Base-by-base conservation (phyloP, 2,797 vertebrate species). In the Cichlasoma orientale region DNA sequence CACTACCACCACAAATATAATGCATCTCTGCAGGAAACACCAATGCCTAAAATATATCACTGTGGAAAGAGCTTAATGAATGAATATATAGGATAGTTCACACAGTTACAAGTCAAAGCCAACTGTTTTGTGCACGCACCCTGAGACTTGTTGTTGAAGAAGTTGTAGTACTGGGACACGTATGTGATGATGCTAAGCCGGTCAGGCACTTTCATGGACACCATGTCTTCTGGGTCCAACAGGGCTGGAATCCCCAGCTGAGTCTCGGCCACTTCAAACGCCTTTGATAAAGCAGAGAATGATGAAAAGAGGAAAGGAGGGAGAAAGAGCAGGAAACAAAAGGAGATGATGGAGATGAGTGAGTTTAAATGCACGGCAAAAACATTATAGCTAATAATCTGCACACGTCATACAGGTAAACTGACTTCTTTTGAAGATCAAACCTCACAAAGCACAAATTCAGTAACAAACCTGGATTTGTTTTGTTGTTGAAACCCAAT, bases 111-210 rank as follows among this genome's bases (percentile, higher is more conserved):
- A 16, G 29, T 11, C 3, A 33, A 11, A 2, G 8, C 1, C 3
- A 29, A n/a, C 4, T 4, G 29, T 10, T 36, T 12, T 10, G n/a
- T 4, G 57, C 0, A 27, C 88, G 18, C 41, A 96, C 95, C 94
- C 52, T 95, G 93, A 55, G 94, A 93, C 85, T 95, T 96, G 89
- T 95, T 95, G 86, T 95, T 96, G 87, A 99, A 99, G 94, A 96
- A 96, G 95, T 99, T 98, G 92, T 99, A 98, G 92, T 98, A 98
- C 93, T 99, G 98, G 1, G 98, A 99, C 79, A 99, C 97, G 0
- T 99, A 99, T 61, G 98, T 99, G 94, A 99, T 99, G 90, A 99
- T 92, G 92, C 98, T 99, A 61, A 99, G 97, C 63, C 98, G 96
- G 91, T 99, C 98, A 0, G 98, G 98, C 54, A 99, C 96, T 78